Evolutionary conservation across 2,113 vertebrate species (phyloP), one percentile per base, ranked within the genome.

Genomic region (Furnarius figulus): DNA sequence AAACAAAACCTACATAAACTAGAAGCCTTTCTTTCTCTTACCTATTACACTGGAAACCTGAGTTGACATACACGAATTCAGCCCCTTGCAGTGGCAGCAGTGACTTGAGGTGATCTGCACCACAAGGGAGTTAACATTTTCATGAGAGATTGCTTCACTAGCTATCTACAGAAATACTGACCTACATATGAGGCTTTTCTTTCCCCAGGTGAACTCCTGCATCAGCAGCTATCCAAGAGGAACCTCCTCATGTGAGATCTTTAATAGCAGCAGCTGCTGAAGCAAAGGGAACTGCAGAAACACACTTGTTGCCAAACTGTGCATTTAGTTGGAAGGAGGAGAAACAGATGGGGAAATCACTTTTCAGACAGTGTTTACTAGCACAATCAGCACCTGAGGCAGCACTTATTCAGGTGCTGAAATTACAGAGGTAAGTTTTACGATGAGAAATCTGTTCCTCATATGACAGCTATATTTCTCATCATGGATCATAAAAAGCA

Each of bases 401-500:
- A 66, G 87, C 89, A 87, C 66, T 96, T 73, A 94, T 56, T 96
- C 95, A 97, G 96, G 95, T 96, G 97, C 97, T 97, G 96, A 97
- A 97, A 98, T 88, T 80, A 95, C 91, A 96, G 84, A 96, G 77
- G 55, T 87, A 89, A 72, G 89, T 93, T 95, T 92, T 93, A 95
- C 37, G 78, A 95, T 46, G 87, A 93, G 90, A 94, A 95, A 96
- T 87, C 58, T 91, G 52, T 94, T 87, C 83, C 94, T 85, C 28
- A 85, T 75, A 94, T 90, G 96, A 97, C 95, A 96, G 97, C 91
- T 95, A 95, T 90, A 90, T 97, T 96, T 97, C 93, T 96, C 92
- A 92, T 90, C 44, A 52, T 44, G 87, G 92, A 97, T 96, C 97
- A 98, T 98, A 97, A 97, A 97, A 98, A 96, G 78, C 90, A 98